phyloP scores from a whole-genome alignment of 2,888 invertebrate genomes.

The Yponomeuta cagnagella region DNA sequence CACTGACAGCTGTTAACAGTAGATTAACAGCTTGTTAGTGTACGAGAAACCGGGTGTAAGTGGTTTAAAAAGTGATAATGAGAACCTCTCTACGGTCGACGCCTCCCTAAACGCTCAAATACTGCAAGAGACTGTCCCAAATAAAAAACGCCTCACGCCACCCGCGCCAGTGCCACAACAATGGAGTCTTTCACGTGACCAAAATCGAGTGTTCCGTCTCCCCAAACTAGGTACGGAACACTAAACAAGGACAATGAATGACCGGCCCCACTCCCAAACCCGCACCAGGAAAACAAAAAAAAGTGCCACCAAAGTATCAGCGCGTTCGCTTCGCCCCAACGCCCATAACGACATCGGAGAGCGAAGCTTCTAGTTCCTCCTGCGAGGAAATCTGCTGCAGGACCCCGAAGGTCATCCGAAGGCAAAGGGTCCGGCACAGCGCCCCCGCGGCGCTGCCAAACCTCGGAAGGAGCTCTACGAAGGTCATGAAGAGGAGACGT shows the following conservation, averaged over 20 bases:
- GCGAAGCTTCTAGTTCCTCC: conserved; percentile 22
- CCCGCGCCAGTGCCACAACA: not conserved
- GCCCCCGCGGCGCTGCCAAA: conserved; percentile 26
- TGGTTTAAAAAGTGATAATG: not conserved
- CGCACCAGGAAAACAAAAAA: not conserved
- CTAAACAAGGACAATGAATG: not conserved
- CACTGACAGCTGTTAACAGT: no score
- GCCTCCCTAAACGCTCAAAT: no score
- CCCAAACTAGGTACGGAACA: not conserved
- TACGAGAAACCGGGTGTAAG: not conserved
- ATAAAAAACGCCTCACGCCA: not conserved
- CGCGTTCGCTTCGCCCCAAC: conserved; percentile 60
- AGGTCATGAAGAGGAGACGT: conserved; percentile 44
- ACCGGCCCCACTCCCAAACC: not conserved
- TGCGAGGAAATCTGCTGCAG: conserved; percentile 23
- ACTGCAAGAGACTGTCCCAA: no score
- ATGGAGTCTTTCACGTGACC: not conserved
- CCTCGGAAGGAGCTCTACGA: conserved; percentile 23
- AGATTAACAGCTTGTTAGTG: no score
- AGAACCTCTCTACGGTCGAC: no score
- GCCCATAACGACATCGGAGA: conserved; percentile 45
- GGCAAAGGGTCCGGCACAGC: conserved; percentile 34
- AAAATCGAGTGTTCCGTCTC: not conserved
- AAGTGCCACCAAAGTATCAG: conserved; percentile 29
- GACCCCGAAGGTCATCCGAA: conserved; percentile 19